phyloP scores from a whole-genome alignment of 23 tunicate species.

The Halocynthia roretzi region DNA sequence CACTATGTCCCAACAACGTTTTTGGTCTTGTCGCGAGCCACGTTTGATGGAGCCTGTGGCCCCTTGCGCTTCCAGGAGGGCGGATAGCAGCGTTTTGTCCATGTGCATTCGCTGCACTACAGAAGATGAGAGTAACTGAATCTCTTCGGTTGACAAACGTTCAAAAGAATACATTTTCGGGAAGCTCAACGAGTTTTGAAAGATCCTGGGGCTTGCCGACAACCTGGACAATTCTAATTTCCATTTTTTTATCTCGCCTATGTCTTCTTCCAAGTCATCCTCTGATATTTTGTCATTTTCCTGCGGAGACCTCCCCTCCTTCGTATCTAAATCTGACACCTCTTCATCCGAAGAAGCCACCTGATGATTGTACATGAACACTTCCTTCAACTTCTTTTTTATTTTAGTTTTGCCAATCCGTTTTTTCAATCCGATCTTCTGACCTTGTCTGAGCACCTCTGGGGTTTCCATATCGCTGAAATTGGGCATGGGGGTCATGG shows the following conservation, averaged over 20 bases:
- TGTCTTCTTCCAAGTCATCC: background rate
- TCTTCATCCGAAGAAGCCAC: constrained; percentile 21
- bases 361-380: constrained; percentile 40
- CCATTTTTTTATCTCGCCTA: background rate
- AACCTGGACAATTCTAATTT: constrained; percentile 2
- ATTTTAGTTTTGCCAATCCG: constrained; percentile 30
- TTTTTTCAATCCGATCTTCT: constrained; percentile 36
- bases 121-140: background rate
- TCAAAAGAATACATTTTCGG: background rate
- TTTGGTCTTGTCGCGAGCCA: constrained; percentile 27
- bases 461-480: constrained; percentile 18
- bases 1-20: constrained; percentile 20
- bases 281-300: background rate
- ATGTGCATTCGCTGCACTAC: background rate
- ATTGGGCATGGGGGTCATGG: constrained; percentile 26
- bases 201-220: background rate
- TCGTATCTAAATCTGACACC: background rate
- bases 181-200: background rate
- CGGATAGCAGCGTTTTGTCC: constrained; percentile 17
- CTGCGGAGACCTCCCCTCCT: background rate
- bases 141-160: constrained; percentile 3
- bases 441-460: constrained; percentile 18
- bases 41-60: constrained; percentile 13
- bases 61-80: constrained; percentile 5
- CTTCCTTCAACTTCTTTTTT: constrained; percentile 29